A percentile compares a stretch with the other conserved stretches of the same genome.
These are phyloP conservation scores for Neuroterus valhalla DNA, from an alignment of 1,140 invertebrate species.

Conservation along the genomic window DNA sequence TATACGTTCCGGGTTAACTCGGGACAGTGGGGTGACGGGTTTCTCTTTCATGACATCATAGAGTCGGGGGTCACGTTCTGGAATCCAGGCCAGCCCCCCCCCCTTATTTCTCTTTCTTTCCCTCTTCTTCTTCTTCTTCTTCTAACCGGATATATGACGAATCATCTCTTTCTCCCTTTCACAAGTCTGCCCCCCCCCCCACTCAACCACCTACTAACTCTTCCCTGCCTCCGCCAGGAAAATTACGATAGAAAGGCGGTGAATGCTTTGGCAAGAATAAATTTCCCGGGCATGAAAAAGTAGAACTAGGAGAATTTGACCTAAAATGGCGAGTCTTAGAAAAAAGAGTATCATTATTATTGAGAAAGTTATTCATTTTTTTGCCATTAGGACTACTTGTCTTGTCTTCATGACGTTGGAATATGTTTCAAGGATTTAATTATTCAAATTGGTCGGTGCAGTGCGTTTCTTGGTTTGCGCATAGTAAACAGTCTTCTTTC, in stretches of 20 bases:
- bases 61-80: constrained; percentile 57
- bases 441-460: no score
- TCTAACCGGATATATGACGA: not conserved
- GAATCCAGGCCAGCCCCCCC: constrained; percentile 55
- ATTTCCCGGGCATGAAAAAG: not conserved
- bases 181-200: not conserved
- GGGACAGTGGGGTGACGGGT: not conserved
- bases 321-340: no score
- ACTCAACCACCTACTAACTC: not conserved
- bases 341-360: no score
- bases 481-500: no score
- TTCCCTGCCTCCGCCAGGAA: not conserved
- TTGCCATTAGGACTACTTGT: no score
- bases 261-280: not conserved
- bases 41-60: constrained; percentile 51
- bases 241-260: not conserved
- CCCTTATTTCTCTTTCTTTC: not conserved
- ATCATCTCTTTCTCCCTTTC: constrained; percentile 9
- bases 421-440: no score
- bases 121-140: constrained; percentile 20
- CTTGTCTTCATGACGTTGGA: no score
- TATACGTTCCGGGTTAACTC: not conserved
- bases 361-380: no score
- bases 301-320: no score
- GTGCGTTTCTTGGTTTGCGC: no score